Base-by-base conservation (phyloP, 2,797 vertebrate genomes). In the Centropyge bicolor region DNA sequence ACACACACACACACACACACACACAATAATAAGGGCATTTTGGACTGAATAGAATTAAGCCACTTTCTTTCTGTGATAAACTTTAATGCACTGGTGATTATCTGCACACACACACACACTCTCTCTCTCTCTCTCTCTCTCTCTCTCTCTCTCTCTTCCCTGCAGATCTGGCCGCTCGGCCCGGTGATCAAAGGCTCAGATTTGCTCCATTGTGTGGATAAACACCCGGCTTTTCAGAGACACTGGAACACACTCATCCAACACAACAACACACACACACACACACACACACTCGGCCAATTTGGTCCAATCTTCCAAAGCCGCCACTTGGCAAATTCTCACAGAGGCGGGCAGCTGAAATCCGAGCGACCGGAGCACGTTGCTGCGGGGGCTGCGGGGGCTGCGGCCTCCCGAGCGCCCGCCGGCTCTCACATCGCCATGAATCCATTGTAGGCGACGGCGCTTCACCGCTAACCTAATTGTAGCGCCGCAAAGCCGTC, bases 171-270 rank as follows among this genome's bases (percentile, higher is more conserved):
- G 78, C 52, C 77, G 89, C 88, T 89, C 80, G 65, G 80, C 80
- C 83, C 36, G 55, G 63, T 87, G 92, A 94, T 95, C 91, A 95
- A 92, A 95, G 86, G 74, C 82, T 84, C 89, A 93, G 91, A 92
- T 93, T 93, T 89, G 82, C 86, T 88, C 83, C 76, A 94, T 95
- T 95, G 93, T 95, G 87, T 79, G 88, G 74, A 82, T 91, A 90
- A 94, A 92, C 88, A 89, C 78, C 51, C 80, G 57, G 74, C 85
- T 91, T 90, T 88, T 84, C 75, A 85, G 56, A 78, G 83, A 84
- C 81, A 73, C 84, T 78, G 83, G 75, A 89, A 88, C 87, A 82
- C 85, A 89, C 79, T 90, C 81, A 81, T 52, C 68, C 80, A 81
- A 60, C 74, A 82, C 84, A 69, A 69, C 67, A 76, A 73, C 63